A percentile compares a stretch with the other conserved stretches of the same genome.
Evolutionary conservation across 1,140 invertebrate species (phyloP).

Genomic region (Lepidostoma basale): DNA sequence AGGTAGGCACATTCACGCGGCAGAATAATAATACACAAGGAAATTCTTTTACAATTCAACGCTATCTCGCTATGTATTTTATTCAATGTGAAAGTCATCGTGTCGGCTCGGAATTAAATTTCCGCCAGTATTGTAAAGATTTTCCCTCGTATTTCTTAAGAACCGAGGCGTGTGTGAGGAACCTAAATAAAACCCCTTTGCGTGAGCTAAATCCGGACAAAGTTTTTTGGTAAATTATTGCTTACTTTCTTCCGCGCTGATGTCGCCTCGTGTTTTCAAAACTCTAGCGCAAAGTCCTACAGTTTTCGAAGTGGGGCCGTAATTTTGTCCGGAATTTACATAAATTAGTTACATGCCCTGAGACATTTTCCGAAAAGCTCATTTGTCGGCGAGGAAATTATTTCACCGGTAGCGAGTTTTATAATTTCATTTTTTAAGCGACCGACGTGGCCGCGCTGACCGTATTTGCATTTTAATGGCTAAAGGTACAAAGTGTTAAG

Average conservation of each 20-base stretch:
- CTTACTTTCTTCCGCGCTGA: constrained; percentile 1
- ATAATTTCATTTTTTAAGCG: constrained; percentile 19
- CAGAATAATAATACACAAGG: background rate
- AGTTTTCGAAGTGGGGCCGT: constrained; percentile 1
- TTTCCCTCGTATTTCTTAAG: constrained; percentile 16
- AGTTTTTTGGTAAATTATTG: constrained; percentile 26
- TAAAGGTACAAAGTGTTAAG: constrained; percentile 11
- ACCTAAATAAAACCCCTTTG: constrained; percentile 25
- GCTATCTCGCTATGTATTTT: constrained; percentile 2
- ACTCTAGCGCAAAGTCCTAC: background rate
- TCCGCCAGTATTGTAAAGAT: background rate
- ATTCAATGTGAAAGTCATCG: background rate
- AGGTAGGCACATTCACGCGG: background rate
- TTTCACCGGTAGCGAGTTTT: constrained; percentile 3
- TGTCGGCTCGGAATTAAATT: background rate
- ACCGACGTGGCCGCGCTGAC: background rate
- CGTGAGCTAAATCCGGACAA: constrained; percentile 23
- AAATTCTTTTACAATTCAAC: constrained; percentile 15
- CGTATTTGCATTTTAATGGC: constrained; percentile 14
- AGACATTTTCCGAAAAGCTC: constrained; percentile 16
- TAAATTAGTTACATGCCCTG: constrained; percentile 13
- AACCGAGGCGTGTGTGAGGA: constrained; percentile 18
- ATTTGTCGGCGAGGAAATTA: constrained; percentile 6
- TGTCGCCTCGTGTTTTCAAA: constrained; percentile 10
- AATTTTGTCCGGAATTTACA: constrained; percentile 8